phyloP scores from a whole-genome alignment of 1,140 invertebrate genomes.

The Drosophila bipectinata region DNA sequence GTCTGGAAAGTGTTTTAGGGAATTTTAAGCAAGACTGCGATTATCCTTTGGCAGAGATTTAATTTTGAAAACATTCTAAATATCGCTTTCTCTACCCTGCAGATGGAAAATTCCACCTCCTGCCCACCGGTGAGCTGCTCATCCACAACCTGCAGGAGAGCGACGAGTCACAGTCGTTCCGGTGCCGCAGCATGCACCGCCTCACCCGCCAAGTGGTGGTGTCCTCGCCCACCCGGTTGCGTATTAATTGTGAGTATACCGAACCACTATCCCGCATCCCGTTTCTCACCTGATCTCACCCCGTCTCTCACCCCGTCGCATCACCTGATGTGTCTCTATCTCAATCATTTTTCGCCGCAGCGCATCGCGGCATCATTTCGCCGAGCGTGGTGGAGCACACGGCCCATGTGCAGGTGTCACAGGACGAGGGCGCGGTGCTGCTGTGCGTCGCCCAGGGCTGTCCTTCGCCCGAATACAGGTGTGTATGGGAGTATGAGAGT shows the following conservation, averaged over 20 bases:
- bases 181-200: conserved; percentile 91
- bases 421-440: conserved; percentile 90
- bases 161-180: conserved; percentile 90
- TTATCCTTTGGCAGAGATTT: too few relatives aligned
- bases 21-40: too few relatives aligned
- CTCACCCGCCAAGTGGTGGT: conserved; percentile 90
- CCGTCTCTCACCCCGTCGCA: conserved; percentile 14
- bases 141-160: conserved; percentile 90
- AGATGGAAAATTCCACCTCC: conserved; percentile 92
- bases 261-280: conserved; percentile 48
- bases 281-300: conserved; percentile 36
- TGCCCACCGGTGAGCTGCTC: conserved; percentile 91
- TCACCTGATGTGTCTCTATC: conserved; percentile 41
- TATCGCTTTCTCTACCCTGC: conserved; percentile 55
- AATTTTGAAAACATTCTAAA: not conserved
- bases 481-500: conserved; percentile 23
- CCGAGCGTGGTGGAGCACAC: conserved; percentile 89
- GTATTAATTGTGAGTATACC: conserved; percentile 88
- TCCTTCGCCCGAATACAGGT: conserved; percentile 90
- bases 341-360: conserved; percentile 83
- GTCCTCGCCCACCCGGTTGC: conserved; percentile 89
- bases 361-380: conserved; percentile 88
- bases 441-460: conserved; percentile 90
- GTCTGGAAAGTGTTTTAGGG: not conserved
- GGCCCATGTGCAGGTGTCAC: conserved; percentile 87